Percentiles rank a stretch among this genome's conserved stretches.
These are phyloP conservation scores for Catocala nupta DNA, from an alignment of 2,888 invertebrate species.

Conservation along the genomic window DNA sequence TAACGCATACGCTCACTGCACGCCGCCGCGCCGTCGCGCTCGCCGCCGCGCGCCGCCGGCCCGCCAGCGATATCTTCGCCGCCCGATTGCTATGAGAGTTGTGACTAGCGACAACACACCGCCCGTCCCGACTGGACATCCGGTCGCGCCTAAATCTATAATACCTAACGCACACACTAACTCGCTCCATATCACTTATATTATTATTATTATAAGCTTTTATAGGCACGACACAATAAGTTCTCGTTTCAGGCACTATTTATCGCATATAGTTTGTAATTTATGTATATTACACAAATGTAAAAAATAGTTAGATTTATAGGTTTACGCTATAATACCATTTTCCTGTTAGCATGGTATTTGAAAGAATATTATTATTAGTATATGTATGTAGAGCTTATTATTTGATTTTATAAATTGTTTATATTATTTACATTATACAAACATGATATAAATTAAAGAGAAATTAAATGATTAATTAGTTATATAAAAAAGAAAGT, in stretches of 20 bases:
- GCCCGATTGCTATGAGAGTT: slow-evolving; percentile 6
- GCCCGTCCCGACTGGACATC: slow-evolving; percentile 63
- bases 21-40: slow-evolving; percentile 25
- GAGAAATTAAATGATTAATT: no score
- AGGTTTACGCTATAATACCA: no score
- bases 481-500: no score
- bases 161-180: slow-evolving; percentile 5
- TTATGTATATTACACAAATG: background rate
- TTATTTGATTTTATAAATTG: no score
- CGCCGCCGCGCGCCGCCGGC: slow-evolving; percentile 15
- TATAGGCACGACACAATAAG: slow-evolving; percentile 9
- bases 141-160: slow-evolving; percentile 69
- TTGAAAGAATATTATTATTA: no score
- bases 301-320: background rate
- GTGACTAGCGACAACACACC: slow-evolving; percentile 32
- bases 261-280: background rate
- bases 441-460: no score
- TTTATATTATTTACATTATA: no score
- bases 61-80: slow-evolving; percentile 26
- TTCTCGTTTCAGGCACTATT: slow-evolving; percentile 8
- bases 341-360: no score
- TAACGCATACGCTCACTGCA: slow-evolving; percentile 67
- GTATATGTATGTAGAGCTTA: no score
- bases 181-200: background rate
- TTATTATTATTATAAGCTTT: background rate